Percentiles rank a stretch among this genome's conserved stretches.
Conservation (phyloP, 2,888 invertebrate species). For the Heliconius erato region DNA sequence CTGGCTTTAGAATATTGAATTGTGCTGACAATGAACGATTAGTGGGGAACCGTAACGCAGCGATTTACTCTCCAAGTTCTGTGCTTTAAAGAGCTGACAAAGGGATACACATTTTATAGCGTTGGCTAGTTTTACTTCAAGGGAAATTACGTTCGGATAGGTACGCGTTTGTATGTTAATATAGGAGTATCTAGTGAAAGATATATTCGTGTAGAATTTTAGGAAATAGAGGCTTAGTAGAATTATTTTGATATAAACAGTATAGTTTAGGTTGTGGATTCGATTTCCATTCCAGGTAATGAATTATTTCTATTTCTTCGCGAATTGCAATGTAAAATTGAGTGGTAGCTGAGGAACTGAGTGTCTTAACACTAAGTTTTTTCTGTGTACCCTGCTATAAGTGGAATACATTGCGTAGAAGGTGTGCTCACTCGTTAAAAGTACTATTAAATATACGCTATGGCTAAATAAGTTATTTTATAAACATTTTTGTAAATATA, state of each 20-base stretch:
- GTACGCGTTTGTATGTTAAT: background rate
- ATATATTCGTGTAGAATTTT: background rate
- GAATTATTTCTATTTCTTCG: background rate
- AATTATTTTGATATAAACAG: no score
- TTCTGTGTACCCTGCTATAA: background rate
- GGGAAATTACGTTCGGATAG: background rate
- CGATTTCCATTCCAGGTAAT: background rate
- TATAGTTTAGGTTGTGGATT: background rate
- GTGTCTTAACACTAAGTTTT: background rate
- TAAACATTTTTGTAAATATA: no score
- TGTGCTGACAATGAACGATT: slow-evolving; percentile 39
- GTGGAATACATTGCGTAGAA: no score
- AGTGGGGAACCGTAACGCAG: slow-evolving; percentile 31
- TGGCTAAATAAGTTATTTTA: no score
- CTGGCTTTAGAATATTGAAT: slow-evolving; percentile 18
- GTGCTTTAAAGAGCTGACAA: slow-evolving; percentile 28
- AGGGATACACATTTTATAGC: slow-evolving; percentile 22
- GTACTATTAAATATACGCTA: no score
- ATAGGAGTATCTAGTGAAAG: background rate
- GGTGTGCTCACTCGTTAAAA: no score
- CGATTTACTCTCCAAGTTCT: slow-evolving; percentile 32
- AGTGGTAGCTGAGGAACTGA: no score
- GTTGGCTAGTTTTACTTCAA: background rate
- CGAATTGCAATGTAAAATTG: no score
- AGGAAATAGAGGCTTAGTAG: no score